A percentile compares a stretch with the other conserved stretches of the same genome.
Evolutionary conservation across 2,113 vertebrate genomes (phyloP).

Genomic region (Alectura lathami): DNA sequence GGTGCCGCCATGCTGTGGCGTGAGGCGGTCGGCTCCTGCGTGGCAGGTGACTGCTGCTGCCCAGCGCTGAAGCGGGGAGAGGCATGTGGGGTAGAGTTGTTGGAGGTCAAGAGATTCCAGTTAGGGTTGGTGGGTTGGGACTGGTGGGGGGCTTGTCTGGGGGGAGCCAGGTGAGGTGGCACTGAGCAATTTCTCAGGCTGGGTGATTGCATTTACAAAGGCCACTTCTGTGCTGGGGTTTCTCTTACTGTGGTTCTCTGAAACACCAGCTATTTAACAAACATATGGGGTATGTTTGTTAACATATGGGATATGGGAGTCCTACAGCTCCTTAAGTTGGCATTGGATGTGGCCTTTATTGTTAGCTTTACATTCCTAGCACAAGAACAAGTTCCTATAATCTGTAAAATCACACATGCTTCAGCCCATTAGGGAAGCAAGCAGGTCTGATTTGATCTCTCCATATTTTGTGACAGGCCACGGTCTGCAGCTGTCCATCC

Average conservation of each 20-base stretch:
- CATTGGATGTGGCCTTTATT: neutral
- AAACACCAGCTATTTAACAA: neutral
- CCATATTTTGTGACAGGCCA: neutral
- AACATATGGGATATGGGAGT: no score
- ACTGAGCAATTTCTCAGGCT: fast-evolving
- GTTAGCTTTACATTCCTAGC: neutral
- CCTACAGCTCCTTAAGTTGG: neutral
- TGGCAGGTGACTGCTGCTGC: no score
- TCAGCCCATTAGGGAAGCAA: neutral
- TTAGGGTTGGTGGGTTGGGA: no score
- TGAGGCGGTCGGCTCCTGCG: no score
- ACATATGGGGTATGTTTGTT: no score
- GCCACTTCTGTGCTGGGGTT: neutral
- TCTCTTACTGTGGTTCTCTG: neutral
- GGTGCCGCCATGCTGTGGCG: no score
- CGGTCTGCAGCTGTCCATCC: neutral
- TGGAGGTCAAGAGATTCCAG: neutral
- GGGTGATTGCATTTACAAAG: no score
- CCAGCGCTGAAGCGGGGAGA: no score
- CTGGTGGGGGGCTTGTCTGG: fast-evolving
- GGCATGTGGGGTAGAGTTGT: no score
- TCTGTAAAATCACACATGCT: fast-evolving
- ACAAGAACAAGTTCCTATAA: neutral
- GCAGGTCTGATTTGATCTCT: neutral
- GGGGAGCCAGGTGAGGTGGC: neutral